Conservation (phyloP, 37 sponge, comb jelly and placozoan genomes). For the Halichondria panicea region DNA sequence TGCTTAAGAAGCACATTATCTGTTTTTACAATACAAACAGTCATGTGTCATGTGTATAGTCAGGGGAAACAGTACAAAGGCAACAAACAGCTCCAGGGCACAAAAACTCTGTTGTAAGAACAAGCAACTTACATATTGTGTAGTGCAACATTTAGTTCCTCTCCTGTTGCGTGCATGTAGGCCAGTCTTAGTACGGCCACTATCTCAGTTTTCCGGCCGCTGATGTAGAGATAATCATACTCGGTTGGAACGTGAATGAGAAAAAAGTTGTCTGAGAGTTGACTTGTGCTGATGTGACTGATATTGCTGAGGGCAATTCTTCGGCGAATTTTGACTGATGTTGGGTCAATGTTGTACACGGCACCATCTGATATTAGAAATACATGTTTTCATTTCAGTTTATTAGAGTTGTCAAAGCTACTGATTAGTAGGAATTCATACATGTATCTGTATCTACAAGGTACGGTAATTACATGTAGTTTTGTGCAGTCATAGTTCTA, state of each 20-base stretch:
- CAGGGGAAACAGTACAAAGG: not conserved
- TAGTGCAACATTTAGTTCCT: conserved; percentile 47
- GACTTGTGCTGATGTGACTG: conserved; percentile 76
- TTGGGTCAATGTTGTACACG: conserved; percentile 65
- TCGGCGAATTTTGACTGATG: conserved; percentile 46
- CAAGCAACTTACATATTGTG: conserved; percentile 49
- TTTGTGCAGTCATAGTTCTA: no score
- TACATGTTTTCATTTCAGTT: no score
- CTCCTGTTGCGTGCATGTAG: conserved; percentile 23
- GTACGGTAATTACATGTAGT: no score
- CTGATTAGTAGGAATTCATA: no score
- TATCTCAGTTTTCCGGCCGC: conserved; percentile 71
- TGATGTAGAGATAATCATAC: conserved; percentile 83
- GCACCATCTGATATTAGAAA: conserved; percentile 57
- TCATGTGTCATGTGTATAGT: not conserved
- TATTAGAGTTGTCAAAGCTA: no score
- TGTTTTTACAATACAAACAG: not conserved
- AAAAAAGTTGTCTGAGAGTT: conserved; percentile 86
- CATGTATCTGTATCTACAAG: no score
- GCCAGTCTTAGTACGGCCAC: conserved; percentile 38
- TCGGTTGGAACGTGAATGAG: conserved; percentile 85
- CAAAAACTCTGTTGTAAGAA: not conserved
- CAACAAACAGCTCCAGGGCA: not conserved
- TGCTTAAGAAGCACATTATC: not conserved
- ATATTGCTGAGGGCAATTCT: conserved; percentile 63